Conservation (phyloP, 2,797 vertebrate genomes). For the Saxicola maurus region DNA sequence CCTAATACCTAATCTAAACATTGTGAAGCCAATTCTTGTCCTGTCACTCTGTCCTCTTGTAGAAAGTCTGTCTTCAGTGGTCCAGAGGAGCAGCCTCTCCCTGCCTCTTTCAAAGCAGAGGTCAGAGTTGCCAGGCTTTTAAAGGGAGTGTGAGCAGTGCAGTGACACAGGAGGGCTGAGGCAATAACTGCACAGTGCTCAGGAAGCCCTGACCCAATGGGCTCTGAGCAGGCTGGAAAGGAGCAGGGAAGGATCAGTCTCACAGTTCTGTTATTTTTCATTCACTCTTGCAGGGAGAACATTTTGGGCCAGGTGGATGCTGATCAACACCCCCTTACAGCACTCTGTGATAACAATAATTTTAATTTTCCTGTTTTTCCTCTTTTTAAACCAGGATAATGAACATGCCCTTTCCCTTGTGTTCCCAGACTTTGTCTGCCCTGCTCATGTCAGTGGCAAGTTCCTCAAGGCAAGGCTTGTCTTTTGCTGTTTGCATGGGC, state of each 20-base stretch:
- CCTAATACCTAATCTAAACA: not conserved
- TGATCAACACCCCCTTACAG: not conserved
- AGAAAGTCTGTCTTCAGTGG: not conserved
- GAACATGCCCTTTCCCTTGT: not conserved
- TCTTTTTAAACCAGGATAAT: not conserved
- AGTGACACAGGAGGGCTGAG: not conserved
- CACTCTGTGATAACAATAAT: not conserved
- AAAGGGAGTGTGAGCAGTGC: not conserved
- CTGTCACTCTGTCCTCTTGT: not conserved
- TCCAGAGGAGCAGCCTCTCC: not conserved
- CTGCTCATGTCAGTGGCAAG: not conserved
- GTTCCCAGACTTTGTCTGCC: not conserved
- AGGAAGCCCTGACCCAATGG: not conserved
- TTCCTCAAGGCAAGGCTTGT: slow-evolving; percentile 26
- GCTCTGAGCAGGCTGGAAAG: not conserved
- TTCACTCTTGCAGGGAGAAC: not conserved
- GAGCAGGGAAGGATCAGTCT: not conserved
- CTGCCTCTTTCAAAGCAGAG: not conserved
- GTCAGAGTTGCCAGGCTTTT: not conserved
- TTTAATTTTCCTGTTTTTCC: not conserved
- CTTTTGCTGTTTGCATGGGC: not conserved
- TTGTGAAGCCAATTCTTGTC: not conserved
- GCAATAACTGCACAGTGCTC: not conserved
- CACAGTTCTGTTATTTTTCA: not conserved
- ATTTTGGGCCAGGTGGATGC: not conserved